Conservation (phyloP, 2,113 vertebrate genomes). For the Neogale vison region DNA sequence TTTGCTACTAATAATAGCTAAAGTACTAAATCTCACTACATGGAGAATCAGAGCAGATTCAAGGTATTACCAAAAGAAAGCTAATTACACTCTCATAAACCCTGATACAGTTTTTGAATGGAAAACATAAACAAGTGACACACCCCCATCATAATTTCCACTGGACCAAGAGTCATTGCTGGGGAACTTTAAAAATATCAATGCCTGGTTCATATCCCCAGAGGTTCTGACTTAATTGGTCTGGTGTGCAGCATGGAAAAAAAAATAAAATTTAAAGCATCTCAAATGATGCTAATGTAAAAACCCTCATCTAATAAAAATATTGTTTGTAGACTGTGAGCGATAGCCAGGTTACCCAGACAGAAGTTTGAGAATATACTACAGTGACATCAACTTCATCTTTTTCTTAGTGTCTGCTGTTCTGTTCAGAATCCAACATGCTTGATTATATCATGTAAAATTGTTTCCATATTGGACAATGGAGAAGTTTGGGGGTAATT, state of each 20-base stretch:
- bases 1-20: not conserved
- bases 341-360: not conserved
- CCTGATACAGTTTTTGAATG: not conserved
- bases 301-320: not conserved
- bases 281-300: not conserved
- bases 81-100: slow-evolving; percentile 35
- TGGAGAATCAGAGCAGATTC: not conserved
- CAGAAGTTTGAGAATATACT: not conserved
- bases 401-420: not conserved
- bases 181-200: not conserved
- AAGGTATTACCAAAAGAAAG: not conserved
- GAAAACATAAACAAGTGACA: not conserved
- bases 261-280: not conserved
- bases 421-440: not conserved
- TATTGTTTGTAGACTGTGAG: not conserved
- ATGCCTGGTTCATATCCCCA: not conserved
- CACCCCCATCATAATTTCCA: not conserved
- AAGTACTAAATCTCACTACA: not conserved
- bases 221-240: not conserved
- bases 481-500: not conserved
- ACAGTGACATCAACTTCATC: not conserved
- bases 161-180: not conserved
- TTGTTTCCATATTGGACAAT: not conserved
- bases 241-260: not conserved
- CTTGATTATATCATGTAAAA: not conserved